phyloP scores from a whole-genome alignment of 2,113 vertebrate species.

The Limanda limanda region DNA sequence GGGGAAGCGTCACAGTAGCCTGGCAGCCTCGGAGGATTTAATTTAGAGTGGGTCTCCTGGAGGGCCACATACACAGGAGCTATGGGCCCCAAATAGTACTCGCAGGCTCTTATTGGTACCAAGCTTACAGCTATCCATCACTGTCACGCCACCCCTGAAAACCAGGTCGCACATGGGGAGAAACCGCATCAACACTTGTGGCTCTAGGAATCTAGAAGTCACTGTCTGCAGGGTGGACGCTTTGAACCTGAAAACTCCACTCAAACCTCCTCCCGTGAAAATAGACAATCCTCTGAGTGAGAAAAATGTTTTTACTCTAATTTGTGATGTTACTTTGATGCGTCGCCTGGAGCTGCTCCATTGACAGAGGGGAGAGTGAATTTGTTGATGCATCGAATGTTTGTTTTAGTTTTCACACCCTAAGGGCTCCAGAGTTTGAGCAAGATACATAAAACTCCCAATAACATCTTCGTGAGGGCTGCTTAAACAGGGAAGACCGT shows the following conservation, averaged over 20 bases:
- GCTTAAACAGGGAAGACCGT: neutral
- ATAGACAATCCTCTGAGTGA: slow-evolving; percentile 4
- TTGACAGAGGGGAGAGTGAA: slow-evolving; percentile 33
- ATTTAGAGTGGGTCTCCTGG: slow-evolving; percentile 82
- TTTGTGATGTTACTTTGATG: slow-evolving; percentile 39
- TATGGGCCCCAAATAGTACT: slow-evolving; percentile 68
- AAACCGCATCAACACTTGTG: slow-evolving; percentile 47
- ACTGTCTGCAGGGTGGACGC: slow-evolving; percentile 25
- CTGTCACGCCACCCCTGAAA: slow-evolving; percentile 73
- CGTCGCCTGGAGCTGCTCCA: slow-evolving; percentile 36
- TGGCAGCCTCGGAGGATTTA: slow-evolving; percentile 82
- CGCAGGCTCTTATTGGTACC: slow-evolving; percentile 78
- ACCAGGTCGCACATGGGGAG: slow-evolving; percentile 40
- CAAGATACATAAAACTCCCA: slow-evolving; percentile 12
- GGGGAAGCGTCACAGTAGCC: slow-evolving; percentile 58
- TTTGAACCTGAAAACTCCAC: slow-evolving; percentile 19
- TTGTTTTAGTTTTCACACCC: slow-evolving; percentile 41
- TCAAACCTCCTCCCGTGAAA: neutral
- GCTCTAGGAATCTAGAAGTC: slow-evolving; percentile 45
- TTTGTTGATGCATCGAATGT: slow-evolving; percentile 13
- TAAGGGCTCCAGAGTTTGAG: slow-evolving; percentile 23
- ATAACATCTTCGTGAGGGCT: neutral
- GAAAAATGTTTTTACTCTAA: slow-evolving; percentile 17
- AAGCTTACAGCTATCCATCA: slow-evolving; percentile 82
- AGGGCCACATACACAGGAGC: slow-evolving; percentile 60